Percentiles rank a stretch among this genome's conserved stretches.
phyloP scores from a whole-genome alignment of 35 echinoderm and acorn worm species.

The Holothuria glaberrima region DNA sequence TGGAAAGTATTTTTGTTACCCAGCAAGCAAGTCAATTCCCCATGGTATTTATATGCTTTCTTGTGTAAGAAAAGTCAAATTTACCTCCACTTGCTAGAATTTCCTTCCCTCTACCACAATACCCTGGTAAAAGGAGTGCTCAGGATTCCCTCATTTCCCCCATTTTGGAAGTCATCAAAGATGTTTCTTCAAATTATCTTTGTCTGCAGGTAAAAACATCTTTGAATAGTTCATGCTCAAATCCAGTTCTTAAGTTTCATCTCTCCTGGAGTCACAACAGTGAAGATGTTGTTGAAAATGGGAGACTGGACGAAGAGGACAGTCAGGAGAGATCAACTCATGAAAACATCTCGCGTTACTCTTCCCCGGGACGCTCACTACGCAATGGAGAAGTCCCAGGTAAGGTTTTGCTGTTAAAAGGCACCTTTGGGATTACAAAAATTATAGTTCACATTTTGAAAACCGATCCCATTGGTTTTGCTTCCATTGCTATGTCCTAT shows the following conservation, averaged over 20 bases:
- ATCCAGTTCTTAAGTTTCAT: slow-evolving; percentile 41
- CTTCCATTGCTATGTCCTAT: too few species aligned
- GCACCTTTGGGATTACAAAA: too few species aligned
- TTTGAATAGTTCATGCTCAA: slow-evolving; percentile 22
- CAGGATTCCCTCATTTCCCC: too few species aligned
- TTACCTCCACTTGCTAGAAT: not conserved
- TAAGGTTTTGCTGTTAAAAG: not conserved
- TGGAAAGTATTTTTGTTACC: too few species aligned
- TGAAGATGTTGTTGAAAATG: slow-evolving; percentile 42
- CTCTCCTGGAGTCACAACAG: slow-evolving; percentile 19
- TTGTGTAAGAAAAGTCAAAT: too few species aligned
- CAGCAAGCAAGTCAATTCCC: too few species aligned
- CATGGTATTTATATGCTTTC: too few species aligned
- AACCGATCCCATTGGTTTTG: too few species aligned
- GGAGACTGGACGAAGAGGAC: slow-evolving; percentile 5
- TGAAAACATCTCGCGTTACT: slow-evolving; percentile 2
- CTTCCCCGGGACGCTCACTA: slow-evolving; percentile 24
- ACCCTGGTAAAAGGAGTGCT: too few species aligned
- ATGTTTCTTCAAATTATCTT: not conserved
- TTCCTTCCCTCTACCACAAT: too few species aligned
- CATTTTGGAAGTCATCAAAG: too few species aligned
- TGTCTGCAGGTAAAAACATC: slow-evolving; percentile 44
- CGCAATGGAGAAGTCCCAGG: slow-evolving; percentile 42
- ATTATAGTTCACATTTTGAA: too few species aligned
- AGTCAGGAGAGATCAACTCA: not conserved